Conservation (phyloP, 2,888 invertebrate genomes). For the Drosophila kanekoi region DNA sequence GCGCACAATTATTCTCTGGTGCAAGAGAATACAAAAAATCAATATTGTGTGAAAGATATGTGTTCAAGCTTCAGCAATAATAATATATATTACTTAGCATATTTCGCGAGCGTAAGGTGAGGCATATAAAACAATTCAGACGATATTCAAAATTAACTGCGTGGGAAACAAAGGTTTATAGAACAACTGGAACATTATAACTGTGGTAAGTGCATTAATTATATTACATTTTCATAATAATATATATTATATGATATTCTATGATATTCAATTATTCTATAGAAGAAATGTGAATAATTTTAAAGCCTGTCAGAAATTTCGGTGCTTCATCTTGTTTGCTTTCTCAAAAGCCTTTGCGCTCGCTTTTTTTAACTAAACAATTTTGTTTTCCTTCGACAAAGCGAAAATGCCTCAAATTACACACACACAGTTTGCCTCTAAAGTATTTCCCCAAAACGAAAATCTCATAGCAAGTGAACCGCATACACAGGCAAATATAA, state of each 20-base stretch:
- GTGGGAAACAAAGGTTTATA: too few relatives aligned
- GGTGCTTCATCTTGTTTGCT: neutral
- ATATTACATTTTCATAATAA: too few relatives aligned
- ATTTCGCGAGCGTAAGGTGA: too few relatives aligned
- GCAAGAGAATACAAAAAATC: neutral
- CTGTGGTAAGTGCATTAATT: too few relatives aligned
- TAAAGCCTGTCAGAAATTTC: too few relatives aligned
- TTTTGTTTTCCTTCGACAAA: constrained; percentile 37
- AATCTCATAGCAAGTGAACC: constrained; percentile 50
- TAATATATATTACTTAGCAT: too few relatives aligned
- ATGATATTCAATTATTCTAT: too few relatives aligned
- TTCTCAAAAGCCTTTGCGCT: neutral
- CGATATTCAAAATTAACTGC: too few relatives aligned
- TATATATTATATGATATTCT: too few relatives aligned
- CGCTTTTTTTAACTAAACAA: constrained; percentile 11
- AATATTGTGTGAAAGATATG: constrained; percentile 1
- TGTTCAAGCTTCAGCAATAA: neutral
- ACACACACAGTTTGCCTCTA: constrained; percentile 43
- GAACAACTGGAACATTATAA: too few relatives aligned
- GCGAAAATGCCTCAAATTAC: constrained; percentile 45
- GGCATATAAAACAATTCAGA: too few relatives aligned
- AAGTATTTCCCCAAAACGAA: constrained; percentile 31
- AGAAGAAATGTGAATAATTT: too few relatives aligned
- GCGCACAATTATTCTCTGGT: constrained; percentile 17
- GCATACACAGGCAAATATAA: constrained; percentile 30